These are phyloP conservation scores for Temnothorax curvispinosus DNA, from an alignment of 1,140 invertebrate genomes.

Conservation along the genomic window DNA sequence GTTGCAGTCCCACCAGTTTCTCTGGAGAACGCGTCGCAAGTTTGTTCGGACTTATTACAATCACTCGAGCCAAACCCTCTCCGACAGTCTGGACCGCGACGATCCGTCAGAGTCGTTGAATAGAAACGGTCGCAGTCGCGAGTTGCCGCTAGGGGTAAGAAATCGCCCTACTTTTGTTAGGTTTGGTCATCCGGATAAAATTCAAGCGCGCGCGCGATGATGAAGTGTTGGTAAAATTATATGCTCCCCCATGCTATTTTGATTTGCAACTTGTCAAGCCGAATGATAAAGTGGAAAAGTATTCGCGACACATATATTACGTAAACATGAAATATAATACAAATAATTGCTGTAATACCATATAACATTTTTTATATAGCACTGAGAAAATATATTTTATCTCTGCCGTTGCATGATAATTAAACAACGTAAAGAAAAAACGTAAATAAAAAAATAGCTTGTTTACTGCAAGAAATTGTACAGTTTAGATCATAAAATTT, in stretches of 20 bases:
- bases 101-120: background rate
- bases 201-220: background rate
- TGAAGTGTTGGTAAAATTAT: background rate
- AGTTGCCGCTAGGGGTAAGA: background rate
- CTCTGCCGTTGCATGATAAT: background rate
- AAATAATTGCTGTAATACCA: background rate
- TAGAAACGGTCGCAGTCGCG: constrained; percentile 13
- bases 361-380: background rate
- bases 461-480: background rate
- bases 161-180: background rate
- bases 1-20: constrained; percentile 56
- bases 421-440: background rate
- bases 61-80: constrained; percentile 4
- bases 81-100: background rate
- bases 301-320: background rate
- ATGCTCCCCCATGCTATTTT: background rate
- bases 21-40: constrained; percentile 20
- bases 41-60: constrained; percentile 58
- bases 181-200: background rate
- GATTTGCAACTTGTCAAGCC: background rate
- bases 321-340: background rate
- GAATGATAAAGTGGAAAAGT: background rate
- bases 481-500: background rate
- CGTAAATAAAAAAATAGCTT: background rate
- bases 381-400: background rate